Percentiles rank a stretch among this genome's conserved stretches.
Evolutionary conservation across 1,140 invertebrate genomes (phyloP).

Genomic region (Hormaphis cornu): DNA sequence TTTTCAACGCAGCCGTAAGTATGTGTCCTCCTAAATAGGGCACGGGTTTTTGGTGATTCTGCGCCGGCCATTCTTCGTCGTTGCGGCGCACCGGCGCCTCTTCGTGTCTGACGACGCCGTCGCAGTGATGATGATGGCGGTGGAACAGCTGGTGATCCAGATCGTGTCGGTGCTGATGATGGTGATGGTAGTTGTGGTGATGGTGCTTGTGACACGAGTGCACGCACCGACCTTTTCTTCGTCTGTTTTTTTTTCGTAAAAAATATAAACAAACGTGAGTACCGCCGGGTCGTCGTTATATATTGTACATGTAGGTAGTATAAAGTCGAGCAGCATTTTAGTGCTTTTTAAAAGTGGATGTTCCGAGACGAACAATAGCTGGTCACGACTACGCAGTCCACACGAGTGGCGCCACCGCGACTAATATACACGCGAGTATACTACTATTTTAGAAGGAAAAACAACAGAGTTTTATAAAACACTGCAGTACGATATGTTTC

Average conservation of each 20-base stretch:
- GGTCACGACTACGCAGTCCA: too few relatives aligned
- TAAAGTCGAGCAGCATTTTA: background rate
- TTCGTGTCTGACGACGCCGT: constrained; percentile 2
- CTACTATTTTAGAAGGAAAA: too few relatives aligned
- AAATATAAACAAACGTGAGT: background rate
- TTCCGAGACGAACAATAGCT: too few relatives aligned
- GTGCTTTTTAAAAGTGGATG: background rate
- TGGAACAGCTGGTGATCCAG: constrained; percentile 11
- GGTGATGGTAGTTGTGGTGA: constrained; percentile 4
- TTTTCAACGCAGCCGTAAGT: constrained; percentile 13
- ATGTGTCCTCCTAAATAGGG: constrained; percentile 24
- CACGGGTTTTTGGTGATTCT: background rate
- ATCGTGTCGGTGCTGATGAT: constrained; percentile 20
- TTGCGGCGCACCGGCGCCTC: background rate
- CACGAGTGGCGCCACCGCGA: too few relatives aligned
- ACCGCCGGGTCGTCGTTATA: background rate
- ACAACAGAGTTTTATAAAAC: too few relatives aligned
- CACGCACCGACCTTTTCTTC: constrained; percentile 15
- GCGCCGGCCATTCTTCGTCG: background rate
- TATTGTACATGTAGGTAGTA: too few relatives aligned
- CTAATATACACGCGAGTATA: too few relatives aligned
- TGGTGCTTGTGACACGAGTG: constrained; percentile 21
- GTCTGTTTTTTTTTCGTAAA: background rate
- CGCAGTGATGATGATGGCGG: constrained; percentile 26
- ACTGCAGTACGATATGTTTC: too few relatives aligned